phyloP scores from a whole-genome alignment of 2,113 vertebrate species.

The Myodes glareolus region DNA sequence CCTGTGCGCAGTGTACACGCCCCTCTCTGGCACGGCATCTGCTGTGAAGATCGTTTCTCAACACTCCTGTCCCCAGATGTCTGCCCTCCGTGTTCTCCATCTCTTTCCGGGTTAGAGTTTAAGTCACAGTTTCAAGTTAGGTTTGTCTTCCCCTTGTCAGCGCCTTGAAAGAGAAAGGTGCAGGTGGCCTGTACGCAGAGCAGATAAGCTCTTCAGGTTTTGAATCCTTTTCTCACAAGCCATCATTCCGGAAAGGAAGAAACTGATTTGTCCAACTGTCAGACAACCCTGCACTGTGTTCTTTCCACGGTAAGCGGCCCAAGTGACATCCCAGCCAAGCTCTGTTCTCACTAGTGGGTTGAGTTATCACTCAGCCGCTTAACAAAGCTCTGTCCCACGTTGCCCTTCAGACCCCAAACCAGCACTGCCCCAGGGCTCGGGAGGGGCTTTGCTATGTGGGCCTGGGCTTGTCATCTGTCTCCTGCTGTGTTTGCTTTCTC shows the following conservation, averaged over 20 bases:
- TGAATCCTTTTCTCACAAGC: constrained; percentile 5
- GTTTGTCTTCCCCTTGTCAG: background rate
- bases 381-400: background rate
- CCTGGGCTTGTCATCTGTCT: background rate
- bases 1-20: accelerated
- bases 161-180: background rate
- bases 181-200: background rate
- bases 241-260: background rate
- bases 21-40: background rate
- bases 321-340: background rate
- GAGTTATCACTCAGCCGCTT: background rate
- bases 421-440: accelerated
- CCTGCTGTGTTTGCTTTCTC: background rate
- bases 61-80: background rate
- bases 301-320: background rate
- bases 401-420: background rate
- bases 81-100: background rate
- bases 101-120: background rate
- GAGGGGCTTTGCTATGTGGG: too few species aligned
- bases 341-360: background rate
- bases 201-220: background rate
- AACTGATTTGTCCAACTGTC: background rate
- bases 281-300: background rate
- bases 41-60: background rate
- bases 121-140: constrained; percentile 1